Percentiles rank a stretch among this genome's conserved stretches.
Conservation (phyloP, 2,888 invertebrate species). For the Glyphotaelius pellucidus region DNA sequence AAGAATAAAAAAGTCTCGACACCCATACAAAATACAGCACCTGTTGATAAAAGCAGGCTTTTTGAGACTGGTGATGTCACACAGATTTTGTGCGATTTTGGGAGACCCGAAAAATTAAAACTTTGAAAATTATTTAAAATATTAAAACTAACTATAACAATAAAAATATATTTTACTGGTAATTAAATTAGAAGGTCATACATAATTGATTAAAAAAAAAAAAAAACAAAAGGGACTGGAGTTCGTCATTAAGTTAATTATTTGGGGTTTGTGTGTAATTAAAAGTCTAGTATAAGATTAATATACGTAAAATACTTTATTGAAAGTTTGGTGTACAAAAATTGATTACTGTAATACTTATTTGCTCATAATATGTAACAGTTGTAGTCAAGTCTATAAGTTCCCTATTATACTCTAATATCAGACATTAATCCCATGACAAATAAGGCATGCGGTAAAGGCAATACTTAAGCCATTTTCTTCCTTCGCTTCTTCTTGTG, state of each 20-base stretch:
- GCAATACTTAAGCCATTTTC: slow-evolving; percentile 71
- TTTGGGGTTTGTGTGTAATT: background rate
- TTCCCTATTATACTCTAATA: slow-evolving; percentile 46
- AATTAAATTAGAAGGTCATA: no score
- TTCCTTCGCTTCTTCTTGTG: slow-evolving; percentile 88
- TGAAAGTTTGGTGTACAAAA: slow-evolving; percentile 53
- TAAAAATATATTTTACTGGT: no score
- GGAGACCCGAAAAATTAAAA: no score
- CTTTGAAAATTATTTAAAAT: no score
- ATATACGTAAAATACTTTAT: slow-evolving; percentile 48
- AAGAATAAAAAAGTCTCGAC: no score
- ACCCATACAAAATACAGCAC: no score
- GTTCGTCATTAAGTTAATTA: background rate
- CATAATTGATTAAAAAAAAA: no score
- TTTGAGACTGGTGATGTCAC: no score
- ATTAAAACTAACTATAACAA: no score
- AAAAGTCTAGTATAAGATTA: background rate
- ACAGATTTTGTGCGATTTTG: no score
- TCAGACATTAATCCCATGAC: slow-evolving; percentile 46
- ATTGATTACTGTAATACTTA: slow-evolving; percentile 49
- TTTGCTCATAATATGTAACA: slow-evolving; percentile 47
- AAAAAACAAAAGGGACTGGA: no score
- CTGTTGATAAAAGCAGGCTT: no score
- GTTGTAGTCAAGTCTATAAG: slow-evolving; percentile 47
- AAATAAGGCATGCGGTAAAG: slow-evolving; percentile 50